Conservation (phyloP, 2,888 invertebrate species). For the Chesias legatella region DNA sequence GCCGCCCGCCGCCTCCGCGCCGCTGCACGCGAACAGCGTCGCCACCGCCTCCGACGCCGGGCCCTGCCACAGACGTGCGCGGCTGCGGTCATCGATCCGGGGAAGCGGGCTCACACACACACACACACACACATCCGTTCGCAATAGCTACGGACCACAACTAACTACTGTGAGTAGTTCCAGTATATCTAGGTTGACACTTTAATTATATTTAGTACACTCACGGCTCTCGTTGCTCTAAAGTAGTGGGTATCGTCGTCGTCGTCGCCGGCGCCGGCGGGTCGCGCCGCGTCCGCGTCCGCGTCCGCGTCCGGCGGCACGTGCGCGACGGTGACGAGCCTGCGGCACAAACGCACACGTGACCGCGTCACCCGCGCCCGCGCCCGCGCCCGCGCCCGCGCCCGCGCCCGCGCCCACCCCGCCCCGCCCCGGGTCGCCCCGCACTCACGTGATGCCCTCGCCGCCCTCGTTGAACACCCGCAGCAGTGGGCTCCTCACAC, state of each 20-base stretch:
- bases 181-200: no score
- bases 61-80: conserved; percentile 21
- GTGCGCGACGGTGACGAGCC: conserved; percentile 37
- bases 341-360: conserved; percentile 17
- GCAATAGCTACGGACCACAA: no score
- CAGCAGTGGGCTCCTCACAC: conserved; percentile 52
- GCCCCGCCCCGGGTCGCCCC: no score
- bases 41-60: conserved; percentile 23
- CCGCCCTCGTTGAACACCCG: conserved; percentile 57
- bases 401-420: background rate
- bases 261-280: background rate
- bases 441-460: conserved; percentile 52
- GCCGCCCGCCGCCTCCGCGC: conserved; percentile 32
- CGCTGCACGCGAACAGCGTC: conserved; percentile 23
- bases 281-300: background rate
- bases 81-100: no score
- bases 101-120: no score
- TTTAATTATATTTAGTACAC: no score
- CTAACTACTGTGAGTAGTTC: no score
- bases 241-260: conserved; percentile 1
- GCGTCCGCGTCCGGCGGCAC: conserved; percentile 19
- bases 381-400: background rate
- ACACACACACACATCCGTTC: no score
- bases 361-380: background rate
- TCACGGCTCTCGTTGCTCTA: background rate